Evolutionary conservation across 1,140 invertebrate species (phyloP), one percentile per base, ranked within the genome.

Genomic region (Coenobita brevimanus): DNA sequence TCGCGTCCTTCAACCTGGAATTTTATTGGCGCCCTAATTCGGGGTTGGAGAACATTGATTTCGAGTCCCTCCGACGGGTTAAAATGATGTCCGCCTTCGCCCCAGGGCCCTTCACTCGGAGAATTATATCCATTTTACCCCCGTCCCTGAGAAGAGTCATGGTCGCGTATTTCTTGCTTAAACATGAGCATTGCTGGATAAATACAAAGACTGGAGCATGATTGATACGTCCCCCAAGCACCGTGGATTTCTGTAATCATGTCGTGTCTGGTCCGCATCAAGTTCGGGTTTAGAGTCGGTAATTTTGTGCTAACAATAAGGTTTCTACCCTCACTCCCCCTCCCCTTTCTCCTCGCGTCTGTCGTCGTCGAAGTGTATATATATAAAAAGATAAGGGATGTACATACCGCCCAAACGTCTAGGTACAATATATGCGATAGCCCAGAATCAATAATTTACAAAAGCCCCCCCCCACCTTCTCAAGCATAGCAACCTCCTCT

Each of bases 401-500:
- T 69, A 64, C 33, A 54, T 17, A 3, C 67, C 80, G 15, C 21
- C 17, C 64, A 43, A 46, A 33, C 43, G 62, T 27, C 80, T 41
- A n/a, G 64, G 38, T 64, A 69, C 38, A 69, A 69, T 30, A 46
- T 36, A 69, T 24, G 33, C 64, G 64, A 67, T 82, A 41, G 13
- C 27, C 62, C 64, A 46, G 38, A 64, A 71, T 82, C 80, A 82
- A 71, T 82, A 82, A 69, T 69, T 82, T 46, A 50, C 41, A 27
- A 50, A 71, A 64, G 80, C 43, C 60, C 6, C 17, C 46, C 46
- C 46, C 46, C 46, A 8, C 46, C 46, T 17, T 17, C 46, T 17
- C 46, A 6, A 6, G 6, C 46, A 6, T 17, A 6, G 6, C 46
- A 6, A 6, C 46, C 46, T 17, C 46, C 46, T 17, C 46, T 17